These are phyloP conservation scores for Gadus macrocephalus DNA, from an alignment of 2,113 vertebrate species.

Conservation along the genomic window DNA sequence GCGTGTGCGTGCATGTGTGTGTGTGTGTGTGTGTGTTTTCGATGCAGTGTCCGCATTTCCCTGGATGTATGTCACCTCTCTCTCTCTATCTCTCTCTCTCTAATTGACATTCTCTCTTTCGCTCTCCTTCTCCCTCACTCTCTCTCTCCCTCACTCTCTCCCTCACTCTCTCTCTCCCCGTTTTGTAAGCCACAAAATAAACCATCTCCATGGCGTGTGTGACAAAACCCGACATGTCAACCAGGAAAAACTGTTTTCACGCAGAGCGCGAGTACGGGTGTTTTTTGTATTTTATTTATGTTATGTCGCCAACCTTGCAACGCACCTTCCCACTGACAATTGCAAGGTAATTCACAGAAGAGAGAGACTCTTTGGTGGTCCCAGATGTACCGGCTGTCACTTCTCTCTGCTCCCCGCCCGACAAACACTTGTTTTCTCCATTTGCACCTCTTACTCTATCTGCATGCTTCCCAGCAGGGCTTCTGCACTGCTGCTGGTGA, in stretches of 20 bases:
- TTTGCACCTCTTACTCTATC: slow-evolving; percentile 16
- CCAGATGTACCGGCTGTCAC: slow-evolving; percentile 31
- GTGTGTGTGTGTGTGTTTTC: too few relatives aligned
- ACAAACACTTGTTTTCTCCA: slow-evolving; percentile 11
- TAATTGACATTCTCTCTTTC: too few relatives aligned
- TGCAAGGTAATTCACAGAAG: not conserved
- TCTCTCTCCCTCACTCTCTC: not conserved
- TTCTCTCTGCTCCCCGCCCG: slow-evolving; percentile 23
- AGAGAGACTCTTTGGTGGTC: not conserved
- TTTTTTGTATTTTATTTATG: not conserved
- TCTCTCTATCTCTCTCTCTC: not conserved
- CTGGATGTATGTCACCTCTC: not conserved
- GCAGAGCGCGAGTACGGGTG: not conserved
- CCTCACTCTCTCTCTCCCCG: not conserved
- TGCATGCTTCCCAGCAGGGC: slow-evolving; percentile 27
- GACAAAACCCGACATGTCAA: not conserved
- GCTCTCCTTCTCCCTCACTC: too few relatives aligned
- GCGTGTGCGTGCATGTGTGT: too few relatives aligned
- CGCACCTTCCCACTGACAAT: not conserved
- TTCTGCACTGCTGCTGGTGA: too few relatives aligned
- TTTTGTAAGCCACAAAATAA: not conserved
- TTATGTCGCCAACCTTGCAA: not conserved
- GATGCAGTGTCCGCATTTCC: not conserved
- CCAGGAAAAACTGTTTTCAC: not conserved
- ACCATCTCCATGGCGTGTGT: not conserved